Evolutionary conservation across 2,888 invertebrate species (phyloP).

Genomic region (Listrodromus nycthemerus): DNA sequence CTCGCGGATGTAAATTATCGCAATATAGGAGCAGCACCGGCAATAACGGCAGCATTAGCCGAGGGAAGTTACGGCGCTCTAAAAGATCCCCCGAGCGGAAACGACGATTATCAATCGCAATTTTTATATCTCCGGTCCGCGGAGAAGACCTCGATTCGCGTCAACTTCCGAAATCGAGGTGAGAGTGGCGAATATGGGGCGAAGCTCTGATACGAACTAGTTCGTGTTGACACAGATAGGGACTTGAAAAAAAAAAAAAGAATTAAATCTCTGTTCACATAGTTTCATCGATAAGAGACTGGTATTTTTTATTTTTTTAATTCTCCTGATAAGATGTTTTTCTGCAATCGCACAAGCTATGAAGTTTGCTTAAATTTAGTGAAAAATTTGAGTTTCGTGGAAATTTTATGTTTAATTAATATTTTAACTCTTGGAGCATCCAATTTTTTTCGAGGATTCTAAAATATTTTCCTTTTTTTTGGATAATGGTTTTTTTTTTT

Average conservation of each 20-base stretch:
- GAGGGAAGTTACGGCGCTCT: conserved; percentile 23
- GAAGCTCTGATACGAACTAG: background rate
- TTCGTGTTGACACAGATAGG: background rate
- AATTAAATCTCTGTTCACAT: too few species aligned
- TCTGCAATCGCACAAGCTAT: too few species aligned
- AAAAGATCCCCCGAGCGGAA: conserved; percentile 50
- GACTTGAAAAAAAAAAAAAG: background rate
- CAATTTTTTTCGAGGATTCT: too few species aligned
- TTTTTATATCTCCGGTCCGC: conserved; percentile 33
- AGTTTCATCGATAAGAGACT: too few species aligned
- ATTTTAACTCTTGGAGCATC: too few species aligned
- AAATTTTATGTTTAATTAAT: too few species aligned
- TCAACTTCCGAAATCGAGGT: background rate
- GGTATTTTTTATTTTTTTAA: too few species aligned
- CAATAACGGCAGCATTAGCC: conserved; percentile 9
- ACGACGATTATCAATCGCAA: conserved; percentile 52
- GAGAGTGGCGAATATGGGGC: background rate
- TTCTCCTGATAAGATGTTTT: too few species aligned
- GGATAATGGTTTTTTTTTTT: too few species aligned
- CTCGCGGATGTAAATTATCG: conserved; percentile 44
- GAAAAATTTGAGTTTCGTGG: too few species aligned
- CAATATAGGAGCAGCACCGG: conserved; percentile 21
- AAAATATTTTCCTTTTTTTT: too few species aligned
- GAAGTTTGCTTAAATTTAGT: too few species aligned
- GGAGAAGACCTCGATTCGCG: background rate